phyloP scores from a whole-genome alignment of 1,140 invertebrate genomes.

The Zaprionus africanus region DNA sequence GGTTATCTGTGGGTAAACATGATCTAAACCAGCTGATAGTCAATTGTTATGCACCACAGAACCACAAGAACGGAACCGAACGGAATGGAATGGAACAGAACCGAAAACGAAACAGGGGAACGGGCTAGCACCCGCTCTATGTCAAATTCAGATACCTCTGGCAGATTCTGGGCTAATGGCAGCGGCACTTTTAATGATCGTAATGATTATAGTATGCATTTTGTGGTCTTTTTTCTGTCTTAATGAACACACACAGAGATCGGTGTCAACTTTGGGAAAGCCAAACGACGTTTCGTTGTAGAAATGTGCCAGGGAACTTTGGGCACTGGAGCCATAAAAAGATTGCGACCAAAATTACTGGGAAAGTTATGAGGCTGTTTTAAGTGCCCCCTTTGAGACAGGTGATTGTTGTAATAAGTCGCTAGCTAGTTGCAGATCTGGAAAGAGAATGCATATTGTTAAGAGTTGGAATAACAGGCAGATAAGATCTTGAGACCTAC shows the following conservation, averaged over 20 bases:
- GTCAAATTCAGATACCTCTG: not conserved
- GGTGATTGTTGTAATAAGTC: not conserved
- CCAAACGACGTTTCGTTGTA: slow-evolving; percentile 15
- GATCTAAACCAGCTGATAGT: slow-evolving; percentile 50
- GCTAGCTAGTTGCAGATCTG: not conserved
- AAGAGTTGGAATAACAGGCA: not conserved
- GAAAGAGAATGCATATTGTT: not conserved
- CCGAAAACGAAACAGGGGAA: not conserved
- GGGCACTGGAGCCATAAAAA: slow-evolving; percentile 17
- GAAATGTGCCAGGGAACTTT: slow-evolving; percentile 44
- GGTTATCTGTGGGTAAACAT: slow-evolving; percentile 70
- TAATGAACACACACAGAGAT: slow-evolving; percentile 49
- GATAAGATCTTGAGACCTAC: not conserved
- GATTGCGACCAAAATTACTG: slow-evolving; percentile 13
- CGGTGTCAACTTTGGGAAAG: slow-evolving; percentile 64
- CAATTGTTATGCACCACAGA: slow-evolving; percentile 44
- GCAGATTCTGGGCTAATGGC: slow-evolving; percentile 73
- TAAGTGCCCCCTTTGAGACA: not conserved
- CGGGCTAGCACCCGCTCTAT: not conserved
- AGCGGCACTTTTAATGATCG: slow-evolving; percentile 75
- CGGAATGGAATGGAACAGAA: not conserved
- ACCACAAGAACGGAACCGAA: slow-evolving; percentile 52
- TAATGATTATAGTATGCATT: slow-evolving; percentile 63
- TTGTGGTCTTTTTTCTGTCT: slow-evolving; percentile 51
- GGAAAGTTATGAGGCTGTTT: slow-evolving; percentile 10